These are phyloP conservation scores for Ormyrus thymus DNA, from an alignment of 2,888 invertebrate species.

Conservation along the genomic window DNA sequence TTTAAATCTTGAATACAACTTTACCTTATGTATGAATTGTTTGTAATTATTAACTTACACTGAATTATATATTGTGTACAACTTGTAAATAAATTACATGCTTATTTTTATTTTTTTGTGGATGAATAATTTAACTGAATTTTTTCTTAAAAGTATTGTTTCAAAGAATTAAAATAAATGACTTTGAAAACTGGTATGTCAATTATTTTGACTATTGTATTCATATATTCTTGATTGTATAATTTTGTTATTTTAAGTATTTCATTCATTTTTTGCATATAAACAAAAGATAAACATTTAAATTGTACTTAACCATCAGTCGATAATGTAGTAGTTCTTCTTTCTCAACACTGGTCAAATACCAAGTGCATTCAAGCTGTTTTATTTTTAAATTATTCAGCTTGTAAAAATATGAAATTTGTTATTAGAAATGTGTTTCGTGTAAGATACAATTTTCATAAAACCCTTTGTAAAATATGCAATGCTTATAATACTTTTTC, in stretches of 20 bases:
- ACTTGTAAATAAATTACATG: background rate
- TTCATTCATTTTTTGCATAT: background rate
- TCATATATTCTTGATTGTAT: no score
- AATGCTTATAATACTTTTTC: background rate
- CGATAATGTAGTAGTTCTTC: conserved; percentile 46
- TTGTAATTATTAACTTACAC: no score
- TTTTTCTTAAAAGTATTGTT: no score
- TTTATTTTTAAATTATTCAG: background rate
- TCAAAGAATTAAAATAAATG: no score
- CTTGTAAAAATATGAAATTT: conserved; percentile 40
- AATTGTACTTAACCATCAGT: conserved; percentile 17
- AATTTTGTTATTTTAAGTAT: no score
- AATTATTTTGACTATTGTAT: no score
- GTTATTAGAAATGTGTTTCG: background rate
- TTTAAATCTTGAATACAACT: no score
- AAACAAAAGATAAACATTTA: background rate
- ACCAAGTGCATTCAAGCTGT: conserved; percentile 18
- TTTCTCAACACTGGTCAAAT: conserved; percentile 33
- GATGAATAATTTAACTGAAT: no score
- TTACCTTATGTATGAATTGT: no score
- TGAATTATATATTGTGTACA: background rate
- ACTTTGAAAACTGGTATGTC: no score
- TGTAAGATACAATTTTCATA: conserved; percentile 18
- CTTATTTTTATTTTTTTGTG: no score
- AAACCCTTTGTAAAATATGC: background rate